phyloP scores from a whole-genome alignment of 2,888 invertebrate species.

The Colletes collaris region DNA sequence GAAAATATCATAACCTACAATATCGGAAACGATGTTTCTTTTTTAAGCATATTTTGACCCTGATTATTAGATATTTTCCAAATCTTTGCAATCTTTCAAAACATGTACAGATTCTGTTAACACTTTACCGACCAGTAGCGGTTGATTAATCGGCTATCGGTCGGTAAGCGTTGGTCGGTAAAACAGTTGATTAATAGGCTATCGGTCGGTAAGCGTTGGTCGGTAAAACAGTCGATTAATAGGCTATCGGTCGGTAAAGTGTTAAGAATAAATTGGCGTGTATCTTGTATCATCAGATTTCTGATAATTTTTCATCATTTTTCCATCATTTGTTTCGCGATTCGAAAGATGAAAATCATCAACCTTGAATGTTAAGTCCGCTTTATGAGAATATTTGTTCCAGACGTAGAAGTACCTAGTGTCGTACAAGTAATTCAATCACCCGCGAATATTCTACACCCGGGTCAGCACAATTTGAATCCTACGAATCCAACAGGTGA shows the following conservation, averaged over 20 bases:
- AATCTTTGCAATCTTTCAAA: neutral
- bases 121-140: no score
- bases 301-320: neutral
- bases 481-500: conserved; percentile 66
- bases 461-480: conserved; percentile 43
- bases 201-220: no score
- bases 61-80: neutral
- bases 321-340: conserved; percentile 44
- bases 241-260: no score
- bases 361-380: neutral
- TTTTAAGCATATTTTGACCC: no score
- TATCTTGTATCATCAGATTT: neutral
- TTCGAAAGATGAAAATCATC: conserved; percentile 37
- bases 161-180: no score
- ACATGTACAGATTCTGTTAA: neutral
- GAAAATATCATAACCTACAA: no score
- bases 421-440: conserved; percentile 69
- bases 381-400: conserved; percentile 60
- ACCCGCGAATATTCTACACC: conserved; percentile 44
- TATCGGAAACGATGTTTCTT: no score
- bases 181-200: no score
- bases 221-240: no score
- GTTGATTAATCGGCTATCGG: no score
- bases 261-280: neutral
- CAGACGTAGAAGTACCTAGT: conserved; percentile 72